Conservation (phyloP, 2,113 vertebrate genomes). For the Orthonyx spaldingii region DNA sequence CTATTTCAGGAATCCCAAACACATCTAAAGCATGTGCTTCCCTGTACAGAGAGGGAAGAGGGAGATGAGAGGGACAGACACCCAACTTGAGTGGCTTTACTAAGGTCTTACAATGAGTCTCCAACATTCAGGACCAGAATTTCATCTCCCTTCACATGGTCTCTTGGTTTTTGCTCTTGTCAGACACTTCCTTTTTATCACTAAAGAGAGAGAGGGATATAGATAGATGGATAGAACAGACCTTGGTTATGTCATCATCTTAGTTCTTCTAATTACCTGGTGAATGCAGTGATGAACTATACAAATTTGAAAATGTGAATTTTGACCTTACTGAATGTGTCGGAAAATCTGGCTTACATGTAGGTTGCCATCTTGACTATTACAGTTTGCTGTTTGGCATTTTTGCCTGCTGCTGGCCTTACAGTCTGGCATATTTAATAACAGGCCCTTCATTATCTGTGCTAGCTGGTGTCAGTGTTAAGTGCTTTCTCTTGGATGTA, state of each 20-base stretch:
- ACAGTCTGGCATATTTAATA: constrained; percentile 15
- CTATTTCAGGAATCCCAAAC: not conserved
- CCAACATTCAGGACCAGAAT: not conserved
- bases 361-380: not conserved
- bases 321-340: not conserved
- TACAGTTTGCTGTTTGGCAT: not conserved
- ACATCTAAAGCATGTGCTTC: not conserved
- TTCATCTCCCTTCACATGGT: not conserved
- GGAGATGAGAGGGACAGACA: not conserved
- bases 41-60: not conserved
- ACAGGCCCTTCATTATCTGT: constrained; percentile 8
- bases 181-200: not conserved
- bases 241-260: not conserved
- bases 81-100: not conserved
- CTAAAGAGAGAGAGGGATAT: not conserved
- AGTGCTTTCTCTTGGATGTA: constrained; percentile 10
- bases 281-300: not conserved
- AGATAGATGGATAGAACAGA: not conserved
- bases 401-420: not conserved
- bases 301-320: not conserved
- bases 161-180: not conserved
- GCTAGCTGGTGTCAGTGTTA: constrained; percentile 7
- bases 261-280: not conserved
- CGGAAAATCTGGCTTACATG: not conserved
- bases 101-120: not conserved